These are phyloP conservation scores for Nipponacmea schrenckii DNA, from an alignment of 2,888 invertebrate genomes.

Conservation along the genomic window DNA sequence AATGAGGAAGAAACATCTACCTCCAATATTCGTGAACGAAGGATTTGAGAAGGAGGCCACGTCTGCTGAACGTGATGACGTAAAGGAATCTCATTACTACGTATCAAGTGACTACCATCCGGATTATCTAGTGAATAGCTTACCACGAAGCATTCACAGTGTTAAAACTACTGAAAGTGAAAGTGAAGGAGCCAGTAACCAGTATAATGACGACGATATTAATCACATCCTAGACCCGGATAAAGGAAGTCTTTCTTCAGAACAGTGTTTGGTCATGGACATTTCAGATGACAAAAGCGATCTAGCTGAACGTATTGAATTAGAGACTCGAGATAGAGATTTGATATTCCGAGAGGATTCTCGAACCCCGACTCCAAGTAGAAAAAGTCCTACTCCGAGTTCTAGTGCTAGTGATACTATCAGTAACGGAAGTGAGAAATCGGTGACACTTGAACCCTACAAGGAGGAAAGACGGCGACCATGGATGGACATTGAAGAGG, in stretches of 20 bases:
- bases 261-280: conserved; percentile 16
- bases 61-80: conserved; percentile 2
- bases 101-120: conserved; percentile 50
- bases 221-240: conserved; percentile 35
- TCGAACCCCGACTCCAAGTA: background rate
- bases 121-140: conserved; percentile 34
- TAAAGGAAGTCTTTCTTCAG: conserved; percentile 10
- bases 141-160: conserved; percentile 10
- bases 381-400: background rate
- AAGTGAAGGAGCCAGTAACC: conserved; percentile 32
- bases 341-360: background rate
- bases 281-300: conserved; percentile 14
- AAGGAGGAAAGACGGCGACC: conserved; percentile 35
- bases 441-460: conserved; percentile 41
- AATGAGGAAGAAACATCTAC: conserved; percentile 54
- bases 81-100: conserved; percentile 37
- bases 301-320: background rate
- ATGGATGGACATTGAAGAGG: conserved; percentile 40
- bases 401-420: conserved; percentile 18
- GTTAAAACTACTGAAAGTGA: conserved; percentile 31
- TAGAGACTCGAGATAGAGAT: conserved; percentile 6
- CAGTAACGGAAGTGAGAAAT: conserved; percentile 32
- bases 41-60: conserved; percentile 40
- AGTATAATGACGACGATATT: conserved; percentile 46
- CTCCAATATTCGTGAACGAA: conserved; percentile 51